A percentile compares a stretch with the other conserved stretches of the same genome.
These are phyloP conservation scores for Drosophila athabasca DNA, from an alignment of 1,140 invertebrate genomes.

Conservation along the genomic window DNA sequence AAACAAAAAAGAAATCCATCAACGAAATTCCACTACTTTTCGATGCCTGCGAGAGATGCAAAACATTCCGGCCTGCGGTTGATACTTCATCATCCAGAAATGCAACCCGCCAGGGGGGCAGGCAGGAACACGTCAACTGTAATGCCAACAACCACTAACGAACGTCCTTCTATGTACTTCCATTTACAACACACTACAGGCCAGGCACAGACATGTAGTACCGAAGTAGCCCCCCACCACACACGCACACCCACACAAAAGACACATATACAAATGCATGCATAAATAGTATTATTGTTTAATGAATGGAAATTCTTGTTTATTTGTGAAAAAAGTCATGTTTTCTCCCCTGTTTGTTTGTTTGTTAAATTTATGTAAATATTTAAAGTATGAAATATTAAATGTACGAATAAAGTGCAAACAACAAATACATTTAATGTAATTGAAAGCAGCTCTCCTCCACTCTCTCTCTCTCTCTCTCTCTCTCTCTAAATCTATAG, in stretches of 20 bases:
- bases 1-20: constrained; percentile 49
- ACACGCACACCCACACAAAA: constrained; percentile 25
- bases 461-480: no score
- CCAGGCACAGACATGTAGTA: constrained; percentile 41
- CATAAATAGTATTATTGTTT: constrained; percentile 81
- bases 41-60: constrained; percentile 59
- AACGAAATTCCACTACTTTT: constrained; percentile 46
- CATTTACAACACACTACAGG: constrained; percentile 33
- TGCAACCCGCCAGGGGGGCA: constrained; percentile 4
- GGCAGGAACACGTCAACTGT: constrained; percentile 18
- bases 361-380: constrained; percentile 83
- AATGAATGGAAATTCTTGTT: constrained; percentile 82
- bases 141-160: constrained; percentile 52
- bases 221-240: constrained; percentile 9
- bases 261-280: constrained; percentile 72
- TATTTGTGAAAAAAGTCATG: constrained; percentile 82
- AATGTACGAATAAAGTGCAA: constrained; percentile 82
- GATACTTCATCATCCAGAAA: constrained; percentile 43
- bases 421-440: constrained; percentile 82
- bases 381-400: constrained; percentile 82
- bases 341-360: constrained; percentile 67
- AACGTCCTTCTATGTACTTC: constrained; percentile 78
- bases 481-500: no score
- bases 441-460: constrained; percentile 41
- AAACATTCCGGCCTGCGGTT: constrained; percentile 78